phyloP scores from a whole-genome alignment of 2,888 invertebrate genomes.

The Parnassius orleans region DNA sequence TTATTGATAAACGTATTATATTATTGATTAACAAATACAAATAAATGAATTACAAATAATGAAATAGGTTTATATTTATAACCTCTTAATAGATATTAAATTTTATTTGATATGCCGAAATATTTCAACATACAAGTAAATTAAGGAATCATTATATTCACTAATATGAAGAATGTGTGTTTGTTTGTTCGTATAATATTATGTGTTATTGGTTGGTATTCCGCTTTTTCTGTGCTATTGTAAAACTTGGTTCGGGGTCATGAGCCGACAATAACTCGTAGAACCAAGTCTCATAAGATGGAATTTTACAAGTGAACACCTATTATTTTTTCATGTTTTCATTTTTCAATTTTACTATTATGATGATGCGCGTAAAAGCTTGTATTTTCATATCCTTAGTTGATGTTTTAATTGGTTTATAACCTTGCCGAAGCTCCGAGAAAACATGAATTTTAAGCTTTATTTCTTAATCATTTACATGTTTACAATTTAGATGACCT shows the following conservation, averaged over 20 bases:
- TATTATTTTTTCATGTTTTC: too few relatives aligned
- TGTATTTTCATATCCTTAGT: too few relatives aligned
- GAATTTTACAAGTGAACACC: too few relatives aligned
- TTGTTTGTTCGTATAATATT: not conserved
- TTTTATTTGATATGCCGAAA: conserved; percentile 25
- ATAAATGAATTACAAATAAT: too few relatives aligned
- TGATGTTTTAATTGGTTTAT: not conserved
- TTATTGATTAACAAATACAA: too few relatives aligned
- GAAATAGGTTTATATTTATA: conserved; percentile 25
- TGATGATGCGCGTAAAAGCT: too few relatives aligned
- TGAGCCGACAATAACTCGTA: too few relatives aligned
- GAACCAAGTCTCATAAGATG: too few relatives aligned
- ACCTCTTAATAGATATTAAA: conserved; percentile 25
- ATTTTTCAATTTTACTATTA: too few relatives aligned
- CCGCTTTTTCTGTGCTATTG: not conserved
- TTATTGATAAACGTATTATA: too few relatives aligned
- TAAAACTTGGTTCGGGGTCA: too few relatives aligned
- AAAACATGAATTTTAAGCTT: conserved; percentile 21
- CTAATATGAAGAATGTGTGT: not conserved
- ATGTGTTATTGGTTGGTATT: not conserved
- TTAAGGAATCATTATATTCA: conserved; percentile 1
- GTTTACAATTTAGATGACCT: conserved; percentile 18
- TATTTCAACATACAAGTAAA: conserved; percentile 19
- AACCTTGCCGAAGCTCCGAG: conserved; percentile 15
- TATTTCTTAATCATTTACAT: conserved; percentile 18